Evolutionary conservation across 2,113 vertebrate genomes (phyloP).

Genomic region (Barnardius zonarius): DNA sequence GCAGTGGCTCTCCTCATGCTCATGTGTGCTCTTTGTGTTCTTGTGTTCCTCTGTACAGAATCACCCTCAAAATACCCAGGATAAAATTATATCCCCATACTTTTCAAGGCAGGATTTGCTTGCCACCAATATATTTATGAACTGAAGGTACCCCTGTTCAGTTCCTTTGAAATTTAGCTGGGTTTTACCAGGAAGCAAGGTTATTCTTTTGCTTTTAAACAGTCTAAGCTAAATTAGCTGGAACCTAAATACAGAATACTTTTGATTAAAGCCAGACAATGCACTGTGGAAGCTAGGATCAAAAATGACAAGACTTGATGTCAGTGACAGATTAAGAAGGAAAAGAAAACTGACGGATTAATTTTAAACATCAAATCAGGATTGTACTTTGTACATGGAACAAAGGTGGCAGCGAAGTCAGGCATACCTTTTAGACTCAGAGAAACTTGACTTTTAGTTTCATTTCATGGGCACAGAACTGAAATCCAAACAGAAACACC

Average conservation of each 20-base stretch:
- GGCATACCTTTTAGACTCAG: not conserved
- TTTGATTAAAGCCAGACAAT: conserved; percentile 58
- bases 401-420: not conserved
- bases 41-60: not conserved
- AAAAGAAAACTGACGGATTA: conserved; percentile 13
- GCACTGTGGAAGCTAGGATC: conserved; percentile 1
- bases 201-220: conserved; percentile 15
- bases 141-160: not conserved
- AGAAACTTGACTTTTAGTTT: not conserved
- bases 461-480: not conserved
- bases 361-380: conserved; percentile 19
- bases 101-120: not conserved
- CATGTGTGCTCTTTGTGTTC: not conserved
- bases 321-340: conserved; percentile 17
- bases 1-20: not conserved
- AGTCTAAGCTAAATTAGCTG: conserved; percentile 43
- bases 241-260: conserved; percentile 54
- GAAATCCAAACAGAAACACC: not conserved
- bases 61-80: not conserved
- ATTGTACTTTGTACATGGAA: not conserved
- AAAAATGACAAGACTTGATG: conserved; percentile 18
- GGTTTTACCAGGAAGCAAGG: not conserved
- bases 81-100: not conserved
- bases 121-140: not conserved
- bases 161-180: not conserved